A percentile compares a stretch with the other conserved stretches of the same genome.
Conservation (phyloP, 1,140 invertebrate genomes). For the Sarcophaga bullata region DNA sequence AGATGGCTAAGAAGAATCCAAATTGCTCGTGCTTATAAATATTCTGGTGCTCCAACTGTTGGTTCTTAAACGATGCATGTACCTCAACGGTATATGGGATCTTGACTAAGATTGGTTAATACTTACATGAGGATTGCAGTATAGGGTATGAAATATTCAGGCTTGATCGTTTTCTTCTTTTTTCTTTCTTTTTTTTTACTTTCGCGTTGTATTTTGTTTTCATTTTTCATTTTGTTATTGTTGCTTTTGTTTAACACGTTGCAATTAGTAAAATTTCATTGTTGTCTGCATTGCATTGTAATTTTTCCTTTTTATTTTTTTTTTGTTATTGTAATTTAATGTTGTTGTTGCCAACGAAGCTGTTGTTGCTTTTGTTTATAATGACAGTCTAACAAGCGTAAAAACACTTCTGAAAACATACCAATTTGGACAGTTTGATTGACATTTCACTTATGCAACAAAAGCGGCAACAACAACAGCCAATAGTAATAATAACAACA, state of each 20-base stretch:
- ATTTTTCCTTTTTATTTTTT: conserved; percentile 33
- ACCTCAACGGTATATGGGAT: too few species aligned
- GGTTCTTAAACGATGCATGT: too few species aligned
- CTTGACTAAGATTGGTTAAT: too few species aligned
- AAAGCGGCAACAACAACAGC: not conserved
- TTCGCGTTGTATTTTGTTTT: not conserved
- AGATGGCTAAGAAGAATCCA: too few species aligned
- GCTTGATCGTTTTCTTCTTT: too few species aligned
- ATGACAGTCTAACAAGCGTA: conserved; percentile 46
- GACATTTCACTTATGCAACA: conserved; percentile 44
- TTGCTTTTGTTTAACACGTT: conserved; percentile 44
- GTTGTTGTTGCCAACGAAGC: conserved; percentile 18
- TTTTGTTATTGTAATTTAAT: not conserved
- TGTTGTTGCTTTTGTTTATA: conserved; percentile 39
- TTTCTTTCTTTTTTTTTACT: not conserved
- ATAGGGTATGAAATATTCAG: too few species aligned
- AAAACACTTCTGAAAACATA: conserved; percentile 49
- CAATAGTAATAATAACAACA: not conserved
- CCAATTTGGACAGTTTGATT: conserved; percentile 46
- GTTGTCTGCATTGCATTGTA: conserved; percentile 30
- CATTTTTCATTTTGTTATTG: conserved; percentile 32
- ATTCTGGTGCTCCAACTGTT: too few species aligned
- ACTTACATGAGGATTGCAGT: too few species aligned
- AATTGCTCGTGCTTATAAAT: too few species aligned
- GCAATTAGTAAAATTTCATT: conserved; percentile 43